A percentile compares a stretch with the other conserved stretches of the same genome.
These are phyloP conservation scores for Gadus chalcogrammus DNA, from an alignment of 2,113 vertebrate genomes.

Conservation along the genomic window DNA sequence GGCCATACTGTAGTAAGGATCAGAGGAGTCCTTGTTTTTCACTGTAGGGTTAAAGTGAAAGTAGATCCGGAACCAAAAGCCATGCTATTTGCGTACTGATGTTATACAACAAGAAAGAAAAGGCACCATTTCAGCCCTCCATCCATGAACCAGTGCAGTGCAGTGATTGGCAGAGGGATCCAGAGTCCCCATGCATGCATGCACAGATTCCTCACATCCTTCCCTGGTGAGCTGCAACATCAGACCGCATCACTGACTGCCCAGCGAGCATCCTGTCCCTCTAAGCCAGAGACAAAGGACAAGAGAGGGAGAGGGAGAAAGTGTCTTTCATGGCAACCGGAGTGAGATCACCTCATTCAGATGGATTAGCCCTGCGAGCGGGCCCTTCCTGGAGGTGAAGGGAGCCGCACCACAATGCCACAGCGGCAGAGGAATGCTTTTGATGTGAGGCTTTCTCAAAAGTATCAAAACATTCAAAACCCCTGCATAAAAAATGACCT, in stretches of 20 bases:
- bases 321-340: constrained; percentile 38
- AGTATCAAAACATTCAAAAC: constrained; percentile 34
- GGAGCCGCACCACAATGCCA: constrained; percentile 28
- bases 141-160: too few species aligned
- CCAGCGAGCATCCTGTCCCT: constrained; percentile 42
- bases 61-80: too few species aligned
- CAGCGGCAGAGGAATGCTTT: constrained; percentile 44
- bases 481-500: constrained; percentile 29
- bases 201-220: too few species aligned
- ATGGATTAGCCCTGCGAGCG: constrained; percentile 50
- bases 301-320: constrained; percentile 1
- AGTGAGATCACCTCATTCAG: constrained; percentile 46
- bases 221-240: constrained; percentile 24
- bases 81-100: too few species aligned
- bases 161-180: too few species aligned
- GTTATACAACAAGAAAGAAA: too few species aligned
- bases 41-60: too few species aligned
- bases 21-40: too few species aligned
- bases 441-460: constrained; percentile 42
- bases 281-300: constrained; percentile 28
- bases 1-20: too few species aligned
- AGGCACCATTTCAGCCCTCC: too few species aligned
- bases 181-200: too few species aligned
- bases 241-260: constrained; percentile 14
- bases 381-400: constrained; percentile 43